Evolutionary conservation across 2,888 invertebrate genomes (phyloP).

Genomic region (Ganaspis brasiliensis): DNA sequence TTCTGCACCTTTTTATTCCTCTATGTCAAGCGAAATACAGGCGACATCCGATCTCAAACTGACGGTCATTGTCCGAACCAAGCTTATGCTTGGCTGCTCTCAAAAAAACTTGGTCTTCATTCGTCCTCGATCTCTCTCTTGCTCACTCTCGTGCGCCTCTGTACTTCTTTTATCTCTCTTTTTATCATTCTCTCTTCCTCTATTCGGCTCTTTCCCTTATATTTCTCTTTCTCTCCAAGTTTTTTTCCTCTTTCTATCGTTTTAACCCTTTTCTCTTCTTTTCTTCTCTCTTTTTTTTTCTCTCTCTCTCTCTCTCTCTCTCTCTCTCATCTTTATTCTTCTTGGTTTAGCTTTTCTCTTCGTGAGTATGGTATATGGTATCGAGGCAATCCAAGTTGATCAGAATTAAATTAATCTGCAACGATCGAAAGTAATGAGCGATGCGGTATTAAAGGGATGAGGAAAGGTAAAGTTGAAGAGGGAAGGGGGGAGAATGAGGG

Average conservation of each 20-base stretch:
- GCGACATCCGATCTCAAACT: constrained; percentile 58
- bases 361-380: constrained; percentile 43
- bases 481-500: neutral
- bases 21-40: constrained; percentile 57
- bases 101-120: constrained; percentile 48
- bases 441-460: constrained; percentile 16
- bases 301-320: constrained; percentile 31
- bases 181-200: constrained; percentile 39
- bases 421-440: constrained; percentile 59
- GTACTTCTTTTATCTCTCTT: constrained; percentile 22
- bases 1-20: constrained; percentile 40
- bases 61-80: constrained; percentile 59
- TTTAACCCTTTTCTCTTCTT: constrained; percentile 9
- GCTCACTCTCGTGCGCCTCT: no score
- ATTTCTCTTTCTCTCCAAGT: neutral
- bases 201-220: no score
- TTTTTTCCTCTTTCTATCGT: neutral
- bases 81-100: constrained; percentile 59
- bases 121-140: constrained; percentile 50
- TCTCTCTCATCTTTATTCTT: constrained; percentile 19
- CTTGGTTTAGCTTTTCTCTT: neutral
- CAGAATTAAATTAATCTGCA: constrained; percentile 59
- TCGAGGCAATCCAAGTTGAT: constrained; percentile 42
- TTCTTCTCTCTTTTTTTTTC: neutral
- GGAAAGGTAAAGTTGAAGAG: neutral